These are phyloP conservation scores for Aptenodytes patagonicus DNA, from an alignment of 2,113 vertebrate species.

Conservation along the genomic window DNA sequence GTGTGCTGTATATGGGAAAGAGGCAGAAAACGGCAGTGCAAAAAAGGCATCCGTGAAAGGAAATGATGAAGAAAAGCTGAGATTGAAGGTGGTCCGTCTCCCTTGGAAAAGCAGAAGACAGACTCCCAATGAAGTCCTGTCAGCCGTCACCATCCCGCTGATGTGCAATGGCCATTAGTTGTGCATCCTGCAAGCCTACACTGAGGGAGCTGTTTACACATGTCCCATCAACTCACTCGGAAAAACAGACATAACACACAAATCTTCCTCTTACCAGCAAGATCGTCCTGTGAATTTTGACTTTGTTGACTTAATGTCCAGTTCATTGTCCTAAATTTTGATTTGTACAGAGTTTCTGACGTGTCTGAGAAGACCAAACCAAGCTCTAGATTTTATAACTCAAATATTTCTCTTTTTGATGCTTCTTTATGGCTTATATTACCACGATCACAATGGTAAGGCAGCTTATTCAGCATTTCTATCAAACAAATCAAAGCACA, in stretches of 20 bases:
- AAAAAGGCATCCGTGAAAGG: not conserved
- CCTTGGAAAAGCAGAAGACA: not conserved
- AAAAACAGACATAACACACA: not conserved
- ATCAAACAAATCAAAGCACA: not conserved
- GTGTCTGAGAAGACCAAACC: not conserved
- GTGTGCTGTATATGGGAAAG: not conserved
- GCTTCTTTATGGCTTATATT: not conserved
- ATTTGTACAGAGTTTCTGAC: not conserved
- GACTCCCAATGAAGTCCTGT: not conserved
- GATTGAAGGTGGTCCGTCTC: not conserved
- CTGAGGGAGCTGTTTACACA: not conserved
- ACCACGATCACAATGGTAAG: not conserved
- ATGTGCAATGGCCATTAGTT: not conserved
- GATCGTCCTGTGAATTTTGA: not conserved
- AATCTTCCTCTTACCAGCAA: not conserved
- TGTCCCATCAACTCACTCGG: not conserved
- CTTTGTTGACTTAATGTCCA: not conserved
- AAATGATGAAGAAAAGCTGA: not conserved
- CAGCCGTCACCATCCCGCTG: fast-evolving
- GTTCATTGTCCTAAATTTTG: not conserved
- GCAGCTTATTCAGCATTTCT: not conserved
- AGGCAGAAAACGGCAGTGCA: not conserved
- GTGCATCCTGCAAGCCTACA: not conserved
- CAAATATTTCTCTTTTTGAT: not conserved
- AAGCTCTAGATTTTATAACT: not conserved